These are phyloP conservation scores for Barbus barbus DNA, from an alignment of 2,113 vertebrate genomes.

Conservation along the genomic window DNA sequence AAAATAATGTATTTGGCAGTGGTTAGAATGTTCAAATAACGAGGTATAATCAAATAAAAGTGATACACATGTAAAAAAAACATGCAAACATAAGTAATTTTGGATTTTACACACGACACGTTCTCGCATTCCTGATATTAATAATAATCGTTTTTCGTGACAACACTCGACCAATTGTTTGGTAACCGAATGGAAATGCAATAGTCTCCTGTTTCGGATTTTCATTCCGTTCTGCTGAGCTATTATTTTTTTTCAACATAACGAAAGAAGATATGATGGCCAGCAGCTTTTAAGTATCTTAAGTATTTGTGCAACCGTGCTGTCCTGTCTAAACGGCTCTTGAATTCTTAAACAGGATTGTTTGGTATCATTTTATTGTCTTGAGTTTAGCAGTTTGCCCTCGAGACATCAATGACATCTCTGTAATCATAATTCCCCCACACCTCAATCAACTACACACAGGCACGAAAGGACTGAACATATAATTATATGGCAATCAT, in stretches of 20 bases:
- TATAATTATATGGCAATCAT: conserved; percentile 4
- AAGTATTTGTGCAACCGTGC: background rate
- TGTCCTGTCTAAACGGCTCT: background rate
- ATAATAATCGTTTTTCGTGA: background rate
- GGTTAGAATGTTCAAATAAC: background rate
- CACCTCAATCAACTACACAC: background rate
- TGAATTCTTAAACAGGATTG: background rate
- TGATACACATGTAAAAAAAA: background rate
- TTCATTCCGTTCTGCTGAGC: background rate
- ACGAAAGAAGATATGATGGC: background rate
- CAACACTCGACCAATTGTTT: background rate
- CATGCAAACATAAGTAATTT: background rate
- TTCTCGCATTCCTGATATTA: background rate
- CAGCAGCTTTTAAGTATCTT: background rate
- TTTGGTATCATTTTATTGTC: background rate
- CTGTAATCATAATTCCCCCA: background rate
- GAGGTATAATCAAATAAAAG: background rate
- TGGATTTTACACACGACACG: background rate
- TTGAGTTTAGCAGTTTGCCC: background rate
- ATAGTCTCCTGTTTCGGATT: background rate
- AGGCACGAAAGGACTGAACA: background rate
- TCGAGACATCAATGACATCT: background rate
- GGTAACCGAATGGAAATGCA: background rate
- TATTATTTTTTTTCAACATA: background rate
- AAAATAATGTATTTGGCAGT: conserved; percentile 35